Base-by-base conservation (phyloP, 2,888 invertebrate genomes). In the Mimachlamys varia region DNA sequence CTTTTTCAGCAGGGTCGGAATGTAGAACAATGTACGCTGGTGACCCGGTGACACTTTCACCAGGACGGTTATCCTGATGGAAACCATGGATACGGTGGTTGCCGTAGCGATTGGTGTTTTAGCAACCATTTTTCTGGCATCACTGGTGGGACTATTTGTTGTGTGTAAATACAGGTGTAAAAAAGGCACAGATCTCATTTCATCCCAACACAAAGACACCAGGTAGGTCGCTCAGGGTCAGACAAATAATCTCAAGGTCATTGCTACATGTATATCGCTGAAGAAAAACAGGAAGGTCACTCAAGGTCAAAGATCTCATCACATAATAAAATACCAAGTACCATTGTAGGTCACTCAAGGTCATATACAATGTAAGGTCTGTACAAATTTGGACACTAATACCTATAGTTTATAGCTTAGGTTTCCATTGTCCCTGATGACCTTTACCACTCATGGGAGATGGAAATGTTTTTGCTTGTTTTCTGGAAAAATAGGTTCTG, bases 41-140 rank as follows among this genome's bases (percentile, higher is more conserved):
- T 44, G 88, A 88, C 50, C n/a, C 50, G 44, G 50, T n/a, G 33
- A 88, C 33, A 44, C 88, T n/a, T 15, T n/a, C n/a, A 88, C 76
- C 76, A 33, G 76, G 76, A 76, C 76, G 76, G 76, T 76, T 76
- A 19, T 33, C 76, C 76, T 89, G 53, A 55, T 53, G 58, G 49
- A 89, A 62, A 90, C 89, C 88, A 98, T 98, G 97, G 98, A 98
- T 96, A 97, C 98, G 93, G 97, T 98, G 88, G 98, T 98, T 87
- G 97, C 97, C 53, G 97, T 98, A 88, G 98, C 98, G 76, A 97
- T 98, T 93, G 98, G 97, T 88, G 97, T 98, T 12, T 96, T 98
- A 87, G 97, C 97, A 90, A 97, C 98, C 44, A 97, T 98, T 92
- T 98, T 98, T 96, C 96, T 98, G 88, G 98, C 97, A 90, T 98